Percentiles rank a stretch among this genome's conserved stretches.
Evolutionary conservation across 2,888 invertebrate genomes (phyloP).

Genomic region (Drosophila tanythrix): DNA sequence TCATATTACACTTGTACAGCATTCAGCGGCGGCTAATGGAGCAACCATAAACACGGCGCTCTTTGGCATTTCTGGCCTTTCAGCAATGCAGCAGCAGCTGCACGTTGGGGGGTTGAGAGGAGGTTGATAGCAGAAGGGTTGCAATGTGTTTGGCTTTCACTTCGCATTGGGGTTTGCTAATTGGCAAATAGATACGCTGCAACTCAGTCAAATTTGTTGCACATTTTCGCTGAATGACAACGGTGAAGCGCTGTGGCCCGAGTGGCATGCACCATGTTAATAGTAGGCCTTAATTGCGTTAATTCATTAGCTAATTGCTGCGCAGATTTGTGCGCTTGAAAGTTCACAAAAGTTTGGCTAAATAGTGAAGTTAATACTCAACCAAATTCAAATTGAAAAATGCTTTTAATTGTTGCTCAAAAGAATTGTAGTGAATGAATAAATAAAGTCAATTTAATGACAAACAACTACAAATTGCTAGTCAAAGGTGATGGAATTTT

Average conservation of each 20-base stretch:
- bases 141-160: conserved; percentile 47
- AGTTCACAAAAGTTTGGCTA: neutral
- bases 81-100: conserved; percentile 14
- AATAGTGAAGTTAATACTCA: conserved; percentile 1
- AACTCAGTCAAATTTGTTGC: conserved; percentile 6
- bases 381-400: neutral
- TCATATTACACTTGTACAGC: conserved; percentile 6
- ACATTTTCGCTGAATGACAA: conserved; percentile 1
- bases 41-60: conserved; percentile 29
- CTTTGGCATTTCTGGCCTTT: conserved; percentile 30
- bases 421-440: neutral
- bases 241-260: neutral
- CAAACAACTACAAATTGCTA: neutral
- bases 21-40: conserved; percentile 31
- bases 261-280: neutral
- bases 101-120: conserved; percentile 17
- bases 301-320: conserved; percentile 16
- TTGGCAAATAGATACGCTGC: conserved; percentile 14
- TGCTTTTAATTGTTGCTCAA: neutral
- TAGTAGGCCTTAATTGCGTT: neutral
- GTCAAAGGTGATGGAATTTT: neutral
- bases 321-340: neutral
- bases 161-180: conserved; percentile 18
- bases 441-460: neutral
- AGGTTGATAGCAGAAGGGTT: conserved; percentile 20